Base-by-base conservation (phyloP, 2,888 invertebrate genomes). In the Venusia cambrica region DNA sequence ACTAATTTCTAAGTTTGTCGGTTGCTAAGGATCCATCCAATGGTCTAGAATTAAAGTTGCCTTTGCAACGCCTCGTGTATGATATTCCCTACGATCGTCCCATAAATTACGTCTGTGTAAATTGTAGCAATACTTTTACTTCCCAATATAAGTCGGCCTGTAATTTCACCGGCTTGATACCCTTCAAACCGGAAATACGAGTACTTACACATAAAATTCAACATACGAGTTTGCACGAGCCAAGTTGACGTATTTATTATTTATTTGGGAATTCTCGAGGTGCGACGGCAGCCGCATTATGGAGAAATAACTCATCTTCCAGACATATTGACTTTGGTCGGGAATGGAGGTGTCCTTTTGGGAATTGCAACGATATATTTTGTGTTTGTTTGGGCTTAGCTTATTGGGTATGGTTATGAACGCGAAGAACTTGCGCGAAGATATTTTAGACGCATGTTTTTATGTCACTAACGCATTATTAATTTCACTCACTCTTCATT, bases 281-380 rank as follows among this genome's bases (percentile, higher is more conserved):
- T 66, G 62, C 52, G 58, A 28, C 57, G 57, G 54, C n/a, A n/a
- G n/a, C n/a, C n/a, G n/a, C 65, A 25, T 33, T 79, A 80, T 78
- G 79, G 77, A 78, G 78, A 80, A 81, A 83, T 81, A 84, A 83
- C 80, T 83, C 79, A 83, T 84, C 72, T 73, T 70, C 32, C 69
- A 75, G 74, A 78, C 77, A 74, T 83, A 84, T 83, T 81, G 83
- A 79, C 80, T 81, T 73, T 67, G 61, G 61, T 69, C 53, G 60
- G 70, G 67, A 76, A 72, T 67, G 65, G 70, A 64, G 46, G 64
- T 57, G 57, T 66, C 69, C 77, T 69, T 67, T 57, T 50, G 81
- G 83, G 81, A 75, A 79, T 83, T 73, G 73, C 79, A 75, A 53
- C 68, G 62, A 33, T 38, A 46, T 28, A 35, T 39, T 40, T 31